These are phyloP conservation scores for Sebastes baramenuke DNA, from an alignment of 2,797 vertebrate genomes.

Conservation along the genomic window DNA sequence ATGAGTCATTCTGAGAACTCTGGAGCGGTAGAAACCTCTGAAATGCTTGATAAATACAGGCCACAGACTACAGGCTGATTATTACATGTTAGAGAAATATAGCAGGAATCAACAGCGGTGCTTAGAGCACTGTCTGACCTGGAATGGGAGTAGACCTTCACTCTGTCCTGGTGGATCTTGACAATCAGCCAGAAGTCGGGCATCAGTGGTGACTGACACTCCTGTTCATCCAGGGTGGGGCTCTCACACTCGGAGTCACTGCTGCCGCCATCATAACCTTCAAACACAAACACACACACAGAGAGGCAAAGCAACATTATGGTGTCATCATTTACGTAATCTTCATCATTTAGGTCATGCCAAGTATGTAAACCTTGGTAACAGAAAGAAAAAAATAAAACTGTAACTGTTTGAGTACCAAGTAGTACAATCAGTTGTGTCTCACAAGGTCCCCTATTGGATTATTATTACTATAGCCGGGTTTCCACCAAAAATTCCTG, in stretches of 20 bases:
- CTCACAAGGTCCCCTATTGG: background rate
- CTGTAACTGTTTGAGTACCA: background rate
- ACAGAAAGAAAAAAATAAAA: background rate
- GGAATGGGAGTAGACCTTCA: slow-evolving; percentile 95
- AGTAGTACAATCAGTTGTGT: background rate
- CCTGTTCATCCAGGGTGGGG: slow-evolving; percentile 86
- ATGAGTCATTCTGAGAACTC: background rate
- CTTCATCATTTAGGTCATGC: background rate
- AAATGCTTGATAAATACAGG: background rate
- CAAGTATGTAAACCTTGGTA: background rate
- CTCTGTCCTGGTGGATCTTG: slow-evolving; percentile 92
- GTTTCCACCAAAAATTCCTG: too few species aligned
- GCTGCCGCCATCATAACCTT: slow-evolving; percentile 96
- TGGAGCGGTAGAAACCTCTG: background rate
- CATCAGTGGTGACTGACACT: slow-evolving; percentile 86
- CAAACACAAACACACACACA: background rate
- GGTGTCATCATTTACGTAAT: background rate
- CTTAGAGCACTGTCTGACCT: slow-evolving; percentile 75
- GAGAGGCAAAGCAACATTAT: background rate
- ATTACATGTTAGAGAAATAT: background rate
- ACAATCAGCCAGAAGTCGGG: slow-evolving; percentile 97
- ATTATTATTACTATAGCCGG: background rate
- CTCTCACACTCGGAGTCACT: slow-evolving; percentile 96
- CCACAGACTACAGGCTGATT: background rate
- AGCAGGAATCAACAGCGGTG: background rate